Evolutionary conservation across 2,797 vertebrate species (phyloP), one percentile per base, ranked within the genome.

Genomic region (Alectoris magna): DNA sequence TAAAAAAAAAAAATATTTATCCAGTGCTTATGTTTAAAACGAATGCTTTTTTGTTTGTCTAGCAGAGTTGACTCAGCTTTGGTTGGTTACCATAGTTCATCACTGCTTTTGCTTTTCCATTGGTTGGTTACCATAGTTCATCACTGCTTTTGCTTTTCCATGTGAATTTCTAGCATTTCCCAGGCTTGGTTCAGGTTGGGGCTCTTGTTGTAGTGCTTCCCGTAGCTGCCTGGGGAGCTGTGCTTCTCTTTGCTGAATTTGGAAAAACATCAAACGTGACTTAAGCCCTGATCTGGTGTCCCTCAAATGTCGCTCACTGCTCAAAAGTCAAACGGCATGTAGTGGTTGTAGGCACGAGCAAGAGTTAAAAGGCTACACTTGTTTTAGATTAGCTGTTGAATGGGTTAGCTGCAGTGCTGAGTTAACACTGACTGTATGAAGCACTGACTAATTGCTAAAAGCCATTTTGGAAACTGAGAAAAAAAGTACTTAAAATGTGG

Each of bases 81-180:
- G 48, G 70, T 90, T 95, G 68, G 74, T 92, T 95, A 88, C 64
- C 48, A 59, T 49, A 41, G 83, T 79, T 94, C 83, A 94, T 55
- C 39, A n/a, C 59, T 81, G 70, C n/a, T 95, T 95, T 93, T 85
- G 31, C 70, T 64, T 94, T 92, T 96, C 85, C 56, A 55, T 95
- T 91, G 48, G 70, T 90, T 95, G 68, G 74, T 92, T 95, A 88
- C 64, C 48, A 59, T 49, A 41, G 83, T 79, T 94, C 83, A 94
- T 55, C 39, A n/a, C 59, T 81, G 70, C n/a, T 95, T 95, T 93
- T 85, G 31, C 70, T 64, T 94, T 92, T 96, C 85, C 56, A 55
- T 95, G 91, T 93, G 93, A 94, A 95, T 93, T 94, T 93, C 73
- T 82, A 91, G 77, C 84, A 59, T 94, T 95, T 96, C 93, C 89